These are phyloP conservation scores for Magallana nippona DNA, from an alignment of 2,888 invertebrate species.

Conservation along the genomic window DNA sequence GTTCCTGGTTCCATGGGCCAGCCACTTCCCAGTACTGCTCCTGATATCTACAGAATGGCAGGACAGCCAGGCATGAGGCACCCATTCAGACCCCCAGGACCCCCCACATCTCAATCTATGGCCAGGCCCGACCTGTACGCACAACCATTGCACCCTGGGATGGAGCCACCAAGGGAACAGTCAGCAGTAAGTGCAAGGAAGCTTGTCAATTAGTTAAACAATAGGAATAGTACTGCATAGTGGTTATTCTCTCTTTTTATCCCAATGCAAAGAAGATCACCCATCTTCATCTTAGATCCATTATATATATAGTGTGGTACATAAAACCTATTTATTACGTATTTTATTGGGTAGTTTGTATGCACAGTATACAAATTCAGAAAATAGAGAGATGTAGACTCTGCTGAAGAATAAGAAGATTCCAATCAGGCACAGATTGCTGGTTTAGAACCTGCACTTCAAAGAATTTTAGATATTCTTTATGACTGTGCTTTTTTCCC, in stretches of 20 bases:
- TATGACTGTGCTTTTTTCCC: too few species aligned
- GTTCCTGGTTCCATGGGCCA: slow-evolving; percentile 44
- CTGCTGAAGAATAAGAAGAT: too few species aligned
- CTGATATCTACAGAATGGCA: slow-evolving; percentile 39
- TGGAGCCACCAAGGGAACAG: slow-evolving; percentile 59
- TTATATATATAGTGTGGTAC: not conserved
- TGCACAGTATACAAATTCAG: too few species aligned
- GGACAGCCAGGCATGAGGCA: slow-evolving; percentile 51
- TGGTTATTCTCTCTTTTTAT: not conserved
- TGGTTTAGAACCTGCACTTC: too few species aligned
- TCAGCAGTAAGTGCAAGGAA: slow-evolving; percentile 58
- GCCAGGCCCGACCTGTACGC: slow-evolving; percentile 61
- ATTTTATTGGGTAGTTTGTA: too few species aligned
- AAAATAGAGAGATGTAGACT: too few species aligned
- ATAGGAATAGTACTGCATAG: not conserved
- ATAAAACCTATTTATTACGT: too few species aligned
- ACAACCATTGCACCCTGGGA: slow-evolving; percentile 54
- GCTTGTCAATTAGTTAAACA: not conserved
- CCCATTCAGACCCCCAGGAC: slow-evolving; percentile 53
- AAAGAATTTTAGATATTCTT: too few species aligned
- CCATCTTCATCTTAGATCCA: not conserved
- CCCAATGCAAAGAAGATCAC: not conserved
- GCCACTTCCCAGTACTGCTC: slow-evolving; percentile 36
- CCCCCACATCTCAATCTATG: slow-evolving; percentile 54
- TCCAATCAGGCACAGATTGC: too few species aligned